Evolutionary conservation across 2,888 invertebrate genomes (phyloP).

Genomic region (Neuroscelio doddi): DNA sequence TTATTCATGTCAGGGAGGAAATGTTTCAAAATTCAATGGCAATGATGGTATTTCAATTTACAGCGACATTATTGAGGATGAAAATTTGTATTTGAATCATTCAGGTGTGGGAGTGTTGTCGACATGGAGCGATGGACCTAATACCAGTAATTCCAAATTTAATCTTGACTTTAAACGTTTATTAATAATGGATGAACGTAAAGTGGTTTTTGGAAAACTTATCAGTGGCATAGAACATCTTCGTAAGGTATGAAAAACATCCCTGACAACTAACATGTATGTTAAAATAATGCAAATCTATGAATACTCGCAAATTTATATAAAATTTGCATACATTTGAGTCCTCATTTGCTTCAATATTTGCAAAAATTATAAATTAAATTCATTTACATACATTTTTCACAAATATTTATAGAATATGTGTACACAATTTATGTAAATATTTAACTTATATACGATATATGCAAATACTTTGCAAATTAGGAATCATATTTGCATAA

Average conservation of each 20-base stretch:
- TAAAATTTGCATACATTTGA: too few relatives aligned
- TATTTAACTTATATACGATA: too few relatives aligned
- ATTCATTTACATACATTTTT: too few relatives aligned
- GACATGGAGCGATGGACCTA: slow-evolving; percentile 71
- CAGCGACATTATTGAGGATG: slow-evolving; percentile 70
- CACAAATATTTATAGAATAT: not conserved
- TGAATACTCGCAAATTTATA: too few relatives aligned
- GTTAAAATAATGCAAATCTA: too few relatives aligned
- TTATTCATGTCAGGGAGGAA: slow-evolving; percentile 76
- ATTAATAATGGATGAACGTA: slow-evolving; percentile 74
- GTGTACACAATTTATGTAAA: too few relatives aligned
- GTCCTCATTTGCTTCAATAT: too few relatives aligned
- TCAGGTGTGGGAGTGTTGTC: slow-evolving; percentile 75
- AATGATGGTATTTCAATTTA: slow-evolving; percentile 74
- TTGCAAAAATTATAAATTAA: too few relatives aligned
- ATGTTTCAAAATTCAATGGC: slow-evolving; percentile 76
- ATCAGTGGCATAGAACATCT: slow-evolving; percentile 58
- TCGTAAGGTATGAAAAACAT: slow-evolving; percentile 60
- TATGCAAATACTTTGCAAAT: too few relatives aligned
- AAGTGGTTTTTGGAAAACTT: slow-evolving; percentile 76
- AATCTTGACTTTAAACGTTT: slow-evolving; percentile 76
- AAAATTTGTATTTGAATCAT: slow-evolving; percentile 73
- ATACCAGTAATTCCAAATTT: slow-evolving; percentile 74
- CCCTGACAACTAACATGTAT: too few relatives aligned
- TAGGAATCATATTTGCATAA: too few relatives aligned